These are phyloP conservation scores for Proteles cristata DNA, from an alignment of 2,113 vertebrate genomes.

Conservation along the genomic window DNA sequence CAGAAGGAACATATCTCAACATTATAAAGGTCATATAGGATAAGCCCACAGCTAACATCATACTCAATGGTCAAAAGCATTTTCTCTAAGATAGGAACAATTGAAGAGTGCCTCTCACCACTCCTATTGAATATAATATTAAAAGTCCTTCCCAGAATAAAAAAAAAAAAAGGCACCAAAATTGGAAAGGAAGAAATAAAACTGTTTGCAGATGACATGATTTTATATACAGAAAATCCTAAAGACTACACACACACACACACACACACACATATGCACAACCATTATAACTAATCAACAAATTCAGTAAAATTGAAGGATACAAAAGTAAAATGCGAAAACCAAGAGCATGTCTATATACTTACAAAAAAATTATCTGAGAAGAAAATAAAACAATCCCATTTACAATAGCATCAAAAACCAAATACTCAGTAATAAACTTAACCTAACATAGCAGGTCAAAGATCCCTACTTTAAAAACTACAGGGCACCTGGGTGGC, in stretches of 20 bases:
- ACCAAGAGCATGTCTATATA: background rate
- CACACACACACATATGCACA: too few species aligned
- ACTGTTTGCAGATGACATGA: background rate
- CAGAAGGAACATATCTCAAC: background rate
- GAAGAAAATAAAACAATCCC: background rate
- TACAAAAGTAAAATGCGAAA: background rate
- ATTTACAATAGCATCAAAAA: background rate
- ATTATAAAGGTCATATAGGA: background rate
- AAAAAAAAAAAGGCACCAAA: background rate
- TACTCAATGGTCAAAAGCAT: background rate
- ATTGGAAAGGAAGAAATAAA: background rate
- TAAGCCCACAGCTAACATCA: background rate
- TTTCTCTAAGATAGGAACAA: background rate
- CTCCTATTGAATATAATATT: background rate
- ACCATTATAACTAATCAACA: too few species aligned
- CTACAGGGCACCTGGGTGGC: background rate
- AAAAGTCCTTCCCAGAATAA: background rate
- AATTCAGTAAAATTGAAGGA: too few species aligned
- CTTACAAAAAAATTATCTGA: background rate
- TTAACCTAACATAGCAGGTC: background rate
- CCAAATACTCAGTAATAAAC: background rate
- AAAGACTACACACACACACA: too few species aligned
- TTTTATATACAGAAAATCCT: too few species aligned
- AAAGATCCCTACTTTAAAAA: background rate
- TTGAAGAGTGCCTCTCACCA: background rate